Evolutionary conservation across 30 jellyfish, hydroid and myxozoan species (phyloP).

Genomic region (Aurelia coerulea): DNA sequence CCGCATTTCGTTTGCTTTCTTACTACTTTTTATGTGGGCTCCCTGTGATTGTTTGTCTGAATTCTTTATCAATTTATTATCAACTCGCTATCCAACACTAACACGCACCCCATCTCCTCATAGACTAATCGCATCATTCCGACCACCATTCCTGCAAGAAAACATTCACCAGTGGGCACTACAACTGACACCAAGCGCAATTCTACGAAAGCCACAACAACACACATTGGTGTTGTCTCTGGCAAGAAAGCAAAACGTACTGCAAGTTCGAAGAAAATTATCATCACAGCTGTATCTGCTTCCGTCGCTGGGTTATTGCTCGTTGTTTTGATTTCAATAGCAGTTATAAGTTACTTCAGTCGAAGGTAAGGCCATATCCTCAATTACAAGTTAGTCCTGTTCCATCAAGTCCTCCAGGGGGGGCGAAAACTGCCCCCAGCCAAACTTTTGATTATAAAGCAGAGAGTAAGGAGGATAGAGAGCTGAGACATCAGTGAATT

Average conservation of each 20-base stretch:
- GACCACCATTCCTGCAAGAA: neutral
- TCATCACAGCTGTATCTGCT: constrained; percentile 15
- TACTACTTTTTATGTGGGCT: no score
- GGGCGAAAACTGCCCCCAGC: no score
- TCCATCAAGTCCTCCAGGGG: no score
- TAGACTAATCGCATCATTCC: no score
- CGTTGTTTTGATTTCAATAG: neutral
- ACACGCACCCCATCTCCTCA: no score
- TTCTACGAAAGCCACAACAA: neutral
- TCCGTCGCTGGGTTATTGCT: constrained; percentile 6
- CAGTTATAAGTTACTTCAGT: neutral
- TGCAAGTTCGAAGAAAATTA: constrained; percentile 10
- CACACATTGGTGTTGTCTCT: neutral
- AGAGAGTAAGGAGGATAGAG: no score
- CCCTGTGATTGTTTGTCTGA: no score
- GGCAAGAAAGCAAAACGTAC: neutral
- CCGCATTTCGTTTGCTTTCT: no score
- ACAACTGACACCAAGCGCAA: neutral
- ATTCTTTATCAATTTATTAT: no score
- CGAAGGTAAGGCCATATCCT: constrained; percentile 17
- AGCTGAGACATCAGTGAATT: no score
- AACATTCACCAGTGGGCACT: neutral
- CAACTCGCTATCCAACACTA: no score
- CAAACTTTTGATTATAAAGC: no score
- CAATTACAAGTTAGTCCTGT: neutral